Base-by-base conservation (phyloP, 2,113 vertebrate species). In the Canis aureus region DNA sequence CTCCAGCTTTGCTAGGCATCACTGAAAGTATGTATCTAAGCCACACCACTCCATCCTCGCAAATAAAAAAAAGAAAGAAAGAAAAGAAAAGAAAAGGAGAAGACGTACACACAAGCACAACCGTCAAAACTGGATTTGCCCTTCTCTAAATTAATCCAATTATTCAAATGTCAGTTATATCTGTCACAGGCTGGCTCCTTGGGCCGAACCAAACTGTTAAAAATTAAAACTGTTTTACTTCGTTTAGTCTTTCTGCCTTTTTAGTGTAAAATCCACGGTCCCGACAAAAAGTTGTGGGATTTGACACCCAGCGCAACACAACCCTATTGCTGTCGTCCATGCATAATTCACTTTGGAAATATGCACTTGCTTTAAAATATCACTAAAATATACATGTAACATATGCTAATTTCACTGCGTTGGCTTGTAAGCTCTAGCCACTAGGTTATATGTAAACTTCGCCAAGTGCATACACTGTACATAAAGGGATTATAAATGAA, bases 301-400 rank as follows among this genome's bases (percentile, higher is more conserved):
- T 99, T 99, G 99, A 99, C 98, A 99, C 98, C 98, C 98, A 98
- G 97, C 98, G 98, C 98, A 99, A 99, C 99, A 99, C 99, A 97
- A 99, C 99, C 98, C 98, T 98, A 98, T 99, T 98, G 99, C 99
- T 99, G 99, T 99, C 99, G 97, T 98, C 98, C 99, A 99, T 99
- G 99, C 99, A 99, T 99, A 99, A 99, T 99, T 99, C 99, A 99
- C 99, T 98, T 98, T 98, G 98, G 99, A 99, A 99, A 99, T 98
- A 98, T 88, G 99, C 98, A 98, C 98, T 99, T 97, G 98, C 99
- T 99, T 99, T 99, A 99, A 99, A 99, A 99, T 97, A 98, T 99
- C 98, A 98, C 99, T 99, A 99, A 99, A 99, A 99, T 99, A 99
- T 99, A 99, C 99, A 99, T 99, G 99, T 99, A 98, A 99, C 99